Conservation (phyloP, 2,113 vertebrate genomes). For the Burhinus bistriatus region DNA sequence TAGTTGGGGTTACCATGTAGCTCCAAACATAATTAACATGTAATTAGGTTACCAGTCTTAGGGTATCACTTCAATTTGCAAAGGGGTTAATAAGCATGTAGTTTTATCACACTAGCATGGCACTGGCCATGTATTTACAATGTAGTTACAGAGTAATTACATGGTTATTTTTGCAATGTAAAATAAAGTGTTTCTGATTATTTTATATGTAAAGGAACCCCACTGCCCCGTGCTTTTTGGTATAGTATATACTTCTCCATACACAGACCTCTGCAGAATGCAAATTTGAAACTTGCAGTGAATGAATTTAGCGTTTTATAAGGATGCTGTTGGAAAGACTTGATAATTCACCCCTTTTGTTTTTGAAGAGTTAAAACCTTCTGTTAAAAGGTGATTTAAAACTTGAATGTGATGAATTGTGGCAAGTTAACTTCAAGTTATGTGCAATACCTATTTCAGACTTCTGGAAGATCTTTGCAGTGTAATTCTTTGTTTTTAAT, state of each 20-base stretch:
- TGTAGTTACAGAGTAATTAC: slow-evolving; percentile 82
- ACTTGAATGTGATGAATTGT: slow-evolving; percentile 99
- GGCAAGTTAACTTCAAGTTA: slow-evolving; percentile 99
- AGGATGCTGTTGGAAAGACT: slow-evolving; percentile 97
- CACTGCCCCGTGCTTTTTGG: slow-evolving; percentile 83
- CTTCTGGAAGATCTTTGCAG: slow-evolving; percentile 96
- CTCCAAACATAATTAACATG: slow-evolving; percentile 71
- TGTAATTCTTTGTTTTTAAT: slow-evolving; percentile 99
- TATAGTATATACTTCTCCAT: slow-evolving; percentile 94
- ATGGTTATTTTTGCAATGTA: slow-evolving; percentile 86
- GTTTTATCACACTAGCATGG: slow-evolving; percentile 73
- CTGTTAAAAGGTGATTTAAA: slow-evolving; percentile 98
- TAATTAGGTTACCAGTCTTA: slow-evolving; percentile 68
- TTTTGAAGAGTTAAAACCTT: slow-evolving; percentile 91
- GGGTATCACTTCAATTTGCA: slow-evolving; percentile 71
- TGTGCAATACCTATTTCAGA: slow-evolving; percentile 99
- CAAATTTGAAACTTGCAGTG: slow-evolving; percentile 91
- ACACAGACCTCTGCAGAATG: slow-evolving; percentile 96
- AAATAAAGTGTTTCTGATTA: slow-evolving; percentile 85
- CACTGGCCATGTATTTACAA: slow-evolving; percentile 75
- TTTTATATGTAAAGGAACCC: slow-evolving; percentile 91
- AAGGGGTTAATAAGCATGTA: slow-evolving; percentile 65
- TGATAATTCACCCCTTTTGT: slow-evolving; percentile 95
- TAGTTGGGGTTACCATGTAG: slow-evolving; percentile 76
- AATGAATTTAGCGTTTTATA: slow-evolving; percentile 88